Percentiles rank a stretch among this genome's conserved stretches.
Evolutionary conservation across 1,140 invertebrate species (phyloP).

Genomic region (Polypedilum pembai): DNA sequence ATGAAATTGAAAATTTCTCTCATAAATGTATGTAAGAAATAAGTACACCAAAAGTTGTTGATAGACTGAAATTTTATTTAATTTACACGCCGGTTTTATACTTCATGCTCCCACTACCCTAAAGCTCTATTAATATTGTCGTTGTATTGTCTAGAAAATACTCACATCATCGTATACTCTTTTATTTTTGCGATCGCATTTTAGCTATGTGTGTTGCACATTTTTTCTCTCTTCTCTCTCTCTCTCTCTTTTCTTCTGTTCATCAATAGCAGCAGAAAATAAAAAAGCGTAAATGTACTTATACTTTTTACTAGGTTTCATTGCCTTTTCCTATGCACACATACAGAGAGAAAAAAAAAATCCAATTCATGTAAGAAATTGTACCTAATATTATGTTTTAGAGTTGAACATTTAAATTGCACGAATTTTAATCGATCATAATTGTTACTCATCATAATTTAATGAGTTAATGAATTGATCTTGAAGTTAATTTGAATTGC

Average conservation of each 20-base stretch:
- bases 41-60: conserved; percentile 27
- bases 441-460: too few relatives aligned
- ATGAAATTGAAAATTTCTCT: too few relatives aligned
- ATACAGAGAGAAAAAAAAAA: background rate
- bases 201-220: background rate
- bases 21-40: background rate
- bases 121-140: background rate
- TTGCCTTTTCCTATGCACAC: conserved; percentile 7
- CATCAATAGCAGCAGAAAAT: background rate
- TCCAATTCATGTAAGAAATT: too few relatives aligned
- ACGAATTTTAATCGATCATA: too few relatives aligned
- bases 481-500: too few relatives aligned
- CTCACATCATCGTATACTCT: background rate
- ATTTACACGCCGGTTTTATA: conserved; percentile 28
- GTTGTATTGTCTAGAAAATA: conserved; percentile 7
- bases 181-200: conserved; percentile 18
- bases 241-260: background rate
- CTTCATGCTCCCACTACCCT: conserved; percentile 11
- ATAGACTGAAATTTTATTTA: conserved; percentile 28
- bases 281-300: conserved; percentile 1
- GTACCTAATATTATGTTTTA: too few relatives aligned
- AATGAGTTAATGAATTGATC: too few relatives aligned
- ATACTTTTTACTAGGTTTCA: background rate
- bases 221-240: background rate
- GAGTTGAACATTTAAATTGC: too few relatives aligned